A percentile compares a stretch with the other conserved stretches of the same genome.
These are phyloP conservation scores for Scaptomyza flava DNA, from an alignment of 2,888 invertebrate genomes.

Conservation along the genomic window DNA sequence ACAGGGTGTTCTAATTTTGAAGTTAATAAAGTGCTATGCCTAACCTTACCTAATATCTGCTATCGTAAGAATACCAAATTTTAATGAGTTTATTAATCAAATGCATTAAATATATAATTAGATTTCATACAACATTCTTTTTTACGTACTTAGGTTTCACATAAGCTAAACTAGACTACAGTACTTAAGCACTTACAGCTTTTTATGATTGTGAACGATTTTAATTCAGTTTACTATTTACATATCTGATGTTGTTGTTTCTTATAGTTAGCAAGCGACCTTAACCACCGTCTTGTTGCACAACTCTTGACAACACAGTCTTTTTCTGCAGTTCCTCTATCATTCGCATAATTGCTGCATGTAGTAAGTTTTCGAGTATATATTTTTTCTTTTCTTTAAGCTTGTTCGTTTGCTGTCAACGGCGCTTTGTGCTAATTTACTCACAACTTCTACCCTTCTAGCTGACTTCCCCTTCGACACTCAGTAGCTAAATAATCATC, in stretches of 20 bases:
- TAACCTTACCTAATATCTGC: constrained; percentile 4
- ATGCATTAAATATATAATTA: neutral
- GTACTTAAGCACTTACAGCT: neutral
- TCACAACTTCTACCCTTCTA: neutral
- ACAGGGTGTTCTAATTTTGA: neutral
- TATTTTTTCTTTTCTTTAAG: constrained; percentile 6
- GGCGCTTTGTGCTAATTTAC: constrained; percentile 57
- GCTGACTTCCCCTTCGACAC: neutral
- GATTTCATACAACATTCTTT: neutral
- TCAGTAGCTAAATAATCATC: constrained; percentile 29
- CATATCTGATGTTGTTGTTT: neutral
- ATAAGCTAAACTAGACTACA: neutral
- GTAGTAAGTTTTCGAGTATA: neutral
- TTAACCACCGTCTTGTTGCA: neutral
- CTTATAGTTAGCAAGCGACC: neutral
- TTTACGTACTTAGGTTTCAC: too few relatives aligned
- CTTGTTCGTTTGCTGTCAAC: constrained; percentile 34
- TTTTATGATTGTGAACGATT: neutral
- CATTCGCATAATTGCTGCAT: constrained; percentile 43
- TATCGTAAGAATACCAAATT: neutral
- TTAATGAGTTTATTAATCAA: neutral
- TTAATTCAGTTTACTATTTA: constrained; percentile 9
- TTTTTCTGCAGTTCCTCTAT: constrained; percentile 4
- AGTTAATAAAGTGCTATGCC: neutral
- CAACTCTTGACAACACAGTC: neutral